Base-by-base conservation (phyloP, 2,113 vertebrate genomes). In the Carlito syrichta region DNA sequence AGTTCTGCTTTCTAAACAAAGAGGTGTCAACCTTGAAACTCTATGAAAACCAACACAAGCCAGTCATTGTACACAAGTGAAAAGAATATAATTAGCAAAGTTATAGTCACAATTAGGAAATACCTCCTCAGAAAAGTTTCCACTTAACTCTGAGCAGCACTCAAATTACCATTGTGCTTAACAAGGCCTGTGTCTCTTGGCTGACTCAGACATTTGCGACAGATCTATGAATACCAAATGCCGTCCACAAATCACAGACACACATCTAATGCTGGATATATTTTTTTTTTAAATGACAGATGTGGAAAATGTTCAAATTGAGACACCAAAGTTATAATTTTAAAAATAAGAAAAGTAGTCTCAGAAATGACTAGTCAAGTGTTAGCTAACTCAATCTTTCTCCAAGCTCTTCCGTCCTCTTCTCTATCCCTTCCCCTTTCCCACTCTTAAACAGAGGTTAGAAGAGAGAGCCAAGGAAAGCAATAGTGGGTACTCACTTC, bases 401-500 rank as follows among this genome's bases (percentile, higher is more conserved):
- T 83, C 48, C 22, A 38, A n/a, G 4, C 5, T 79, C 89, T 43
- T 69, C 73, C 45, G 50, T 32, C 27, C 8, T 35, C 8, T 76
- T 81, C 58, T 66, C 45, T 35, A 69, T 54, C 16, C 43, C 66
- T 86, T 32, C 27, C 8, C 17, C 66, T 60, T 86, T 45, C 30
- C 48, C 45, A 86, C 35, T 35, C 30, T 23, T n/a, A 43, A 48
- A 78, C n/a, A 48, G 19, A 76, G 38, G 38, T n/a, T 14, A 56
- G 81, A 52, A 56, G 81, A 78, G 60, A 93, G 19, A 45, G 38
- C 43, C 30, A 13, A 50, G 22, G 11, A 92, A 69, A 74, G 63
- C 62, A 60, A 96, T 92, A 48, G 40, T 45, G 82, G 87, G 50
- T 66, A 99, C 99, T 99, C 98, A 99, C 99, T 99, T 99, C 99